Percentiles rank a stretch among this genome's conserved stretches.
These are phyloP conservation scores for Cottus gobio DNA, from an alignment of 2,113 vertebrate species.

Conservation along the genomic window DNA sequence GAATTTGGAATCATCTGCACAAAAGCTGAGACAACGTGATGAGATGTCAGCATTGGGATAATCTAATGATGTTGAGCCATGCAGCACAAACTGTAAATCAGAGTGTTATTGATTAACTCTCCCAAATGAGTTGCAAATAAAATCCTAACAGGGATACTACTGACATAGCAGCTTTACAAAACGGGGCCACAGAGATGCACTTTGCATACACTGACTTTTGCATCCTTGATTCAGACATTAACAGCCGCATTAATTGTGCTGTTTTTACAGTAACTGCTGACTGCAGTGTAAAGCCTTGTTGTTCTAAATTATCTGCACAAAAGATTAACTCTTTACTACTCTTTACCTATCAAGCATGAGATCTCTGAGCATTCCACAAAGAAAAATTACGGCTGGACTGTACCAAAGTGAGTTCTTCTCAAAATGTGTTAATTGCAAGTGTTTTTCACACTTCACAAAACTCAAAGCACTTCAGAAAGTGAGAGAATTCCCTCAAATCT, in stretches of 20 bases:
- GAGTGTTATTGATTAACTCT: not conserved
- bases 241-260: not conserved
- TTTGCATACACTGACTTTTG: not conserved
- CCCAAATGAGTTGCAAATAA: not conserved
- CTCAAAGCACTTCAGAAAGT: not conserved
- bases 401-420: not conserved
- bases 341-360: not conserved
- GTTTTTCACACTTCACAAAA: not conserved
- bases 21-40: not conserved
- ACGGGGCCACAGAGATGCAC: not conserved
- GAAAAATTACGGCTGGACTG: not conserved
- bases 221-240: not conserved
- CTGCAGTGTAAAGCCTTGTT: not conserved
- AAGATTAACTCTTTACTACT: not conserved
- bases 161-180: not conserved
- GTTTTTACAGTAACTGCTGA: not conserved
- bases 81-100: not conserved
- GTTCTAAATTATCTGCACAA: not conserved
- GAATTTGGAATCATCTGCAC: not conserved
- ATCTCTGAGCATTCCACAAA: not conserved
- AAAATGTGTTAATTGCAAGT: conserved; percentile 3
- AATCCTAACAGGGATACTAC: not conserved
- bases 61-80: not conserved
- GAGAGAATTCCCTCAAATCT: not conserved
- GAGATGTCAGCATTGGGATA: not conserved